Evolutionary conservation across 1,140 invertebrate species (phyloP).

Genomic region (Acromyrmex heyeri): DNA sequence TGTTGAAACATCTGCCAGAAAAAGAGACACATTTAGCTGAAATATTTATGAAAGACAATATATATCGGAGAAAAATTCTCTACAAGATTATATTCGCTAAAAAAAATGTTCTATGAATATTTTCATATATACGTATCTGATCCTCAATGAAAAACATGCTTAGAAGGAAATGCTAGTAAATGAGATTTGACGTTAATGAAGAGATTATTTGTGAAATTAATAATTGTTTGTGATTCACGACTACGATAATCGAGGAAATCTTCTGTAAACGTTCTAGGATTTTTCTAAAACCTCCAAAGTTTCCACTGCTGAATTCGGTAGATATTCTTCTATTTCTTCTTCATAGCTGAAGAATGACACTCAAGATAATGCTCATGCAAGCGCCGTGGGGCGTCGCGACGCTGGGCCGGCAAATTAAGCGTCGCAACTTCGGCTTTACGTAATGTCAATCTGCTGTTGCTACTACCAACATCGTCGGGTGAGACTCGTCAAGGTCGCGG

Average conservation of each 20-base stretch:
- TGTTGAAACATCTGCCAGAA: background rate
- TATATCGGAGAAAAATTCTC: constrained; percentile 1
- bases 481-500: constrained; percentile 62
- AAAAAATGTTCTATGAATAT: background rate
- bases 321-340: too few relatives aligned
- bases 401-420: constrained; percentile 46
- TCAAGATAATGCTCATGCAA: background rate
- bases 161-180: background rate
- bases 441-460: constrained; percentile 45
- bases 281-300: background rate
- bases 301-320: background rate
- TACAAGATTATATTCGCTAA: background rate
- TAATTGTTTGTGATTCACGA: background rate
- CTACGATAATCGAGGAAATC: background rate
- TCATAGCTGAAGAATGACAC: constrained; percentile 35
- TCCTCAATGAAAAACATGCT: background rate
- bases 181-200: background rate
- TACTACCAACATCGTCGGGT: constrained; percentile 34
- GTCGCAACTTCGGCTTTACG: constrained; percentile 68
- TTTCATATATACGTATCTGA: background rate
- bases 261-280: background rate
- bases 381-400: constrained; percentile 34
- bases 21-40: background rate
- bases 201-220: background rate
- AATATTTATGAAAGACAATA: background rate